Conservation (phyloP, 2,797 vertebrate genomes). For the Nyctibius grandis region DNA sequence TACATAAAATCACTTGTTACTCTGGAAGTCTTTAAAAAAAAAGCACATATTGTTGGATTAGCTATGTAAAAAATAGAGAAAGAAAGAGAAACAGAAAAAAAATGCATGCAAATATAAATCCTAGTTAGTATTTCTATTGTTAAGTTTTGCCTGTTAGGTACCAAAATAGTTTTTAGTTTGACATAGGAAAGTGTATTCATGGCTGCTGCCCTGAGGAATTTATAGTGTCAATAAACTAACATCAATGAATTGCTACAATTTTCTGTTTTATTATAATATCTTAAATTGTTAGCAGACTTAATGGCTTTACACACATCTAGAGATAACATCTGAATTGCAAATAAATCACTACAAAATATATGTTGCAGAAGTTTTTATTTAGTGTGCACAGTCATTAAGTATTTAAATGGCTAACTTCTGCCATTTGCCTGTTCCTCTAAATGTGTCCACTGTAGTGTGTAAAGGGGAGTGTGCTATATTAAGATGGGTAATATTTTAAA, state of each 20-base stretch:
- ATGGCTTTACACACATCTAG: not conserved
- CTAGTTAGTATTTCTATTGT: not conserved
- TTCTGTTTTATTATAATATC: conserved; percentile 20
- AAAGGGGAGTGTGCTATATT: not conserved
- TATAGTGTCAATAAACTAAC: conserved; percentile 13
- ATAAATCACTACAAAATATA: conserved; percentile 29
- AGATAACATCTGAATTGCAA: conserved; percentile 32
- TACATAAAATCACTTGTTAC: not conserved
- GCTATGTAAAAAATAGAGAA: not conserved
- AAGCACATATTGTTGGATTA: not conserved
- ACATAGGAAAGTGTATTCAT: not conserved
- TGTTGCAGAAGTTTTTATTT: conserved; percentile 7
- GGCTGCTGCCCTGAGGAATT: not conserved
- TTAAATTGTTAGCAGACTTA: conserved; percentile 24
- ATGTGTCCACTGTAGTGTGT: not conserved
- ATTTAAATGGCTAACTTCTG: conserved; percentile 3
- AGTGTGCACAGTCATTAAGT: not conserved
- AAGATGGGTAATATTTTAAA: not conserved
- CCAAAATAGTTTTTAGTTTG: not conserved
- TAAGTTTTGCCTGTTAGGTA: not conserved
- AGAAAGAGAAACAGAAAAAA: not conserved
- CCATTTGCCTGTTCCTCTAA: not conserved
- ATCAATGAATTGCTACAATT: conserved; percentile 1
- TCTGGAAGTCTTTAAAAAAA: not conserved
- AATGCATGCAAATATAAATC: not conserved